Conservation (phyloP, 2,113 vertebrate species). For the Elgaria multicarinata region DNA sequence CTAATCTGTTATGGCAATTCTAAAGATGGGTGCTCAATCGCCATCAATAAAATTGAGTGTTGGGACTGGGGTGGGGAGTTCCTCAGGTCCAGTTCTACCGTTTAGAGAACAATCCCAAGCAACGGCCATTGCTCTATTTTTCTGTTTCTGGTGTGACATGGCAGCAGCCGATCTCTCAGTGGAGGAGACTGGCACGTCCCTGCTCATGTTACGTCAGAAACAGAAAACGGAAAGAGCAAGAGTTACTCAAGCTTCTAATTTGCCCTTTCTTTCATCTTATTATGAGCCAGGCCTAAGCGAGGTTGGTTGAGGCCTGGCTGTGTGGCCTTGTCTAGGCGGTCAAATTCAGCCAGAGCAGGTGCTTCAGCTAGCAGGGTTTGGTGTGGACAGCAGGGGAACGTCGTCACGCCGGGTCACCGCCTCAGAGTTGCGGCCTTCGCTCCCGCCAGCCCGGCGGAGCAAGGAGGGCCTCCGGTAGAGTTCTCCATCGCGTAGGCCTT, state of each 20-base stretch:
- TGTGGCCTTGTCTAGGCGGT: neutral
- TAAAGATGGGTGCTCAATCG: neutral
- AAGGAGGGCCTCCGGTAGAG: conserved; percentile 85
- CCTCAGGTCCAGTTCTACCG: fast-evolving
- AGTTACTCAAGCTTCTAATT: fast-evolving
- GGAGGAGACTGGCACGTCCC: neutral
- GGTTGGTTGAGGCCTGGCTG: neutral
- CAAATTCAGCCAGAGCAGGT: no score
- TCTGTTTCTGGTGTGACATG: neutral
- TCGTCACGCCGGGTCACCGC: conserved; percentile 77
- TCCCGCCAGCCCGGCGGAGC: conserved; percentile 78
- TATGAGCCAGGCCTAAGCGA: neutral
- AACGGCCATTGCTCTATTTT: neutral
- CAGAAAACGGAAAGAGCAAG: neutral
- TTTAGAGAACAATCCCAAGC: neutral
- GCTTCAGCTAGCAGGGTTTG: conserved; percentile 77
- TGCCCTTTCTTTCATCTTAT: neutral
- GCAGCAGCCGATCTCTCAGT: neutral
- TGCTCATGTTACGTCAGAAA: neutral
- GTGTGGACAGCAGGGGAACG: conserved; percentile 88
- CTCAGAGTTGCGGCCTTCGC: conserved; percentile 31
- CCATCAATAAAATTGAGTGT: neutral
- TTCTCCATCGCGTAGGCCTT: conserved; percentile 87
- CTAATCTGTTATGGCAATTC: neutral
- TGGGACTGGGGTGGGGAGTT: neutral